Conservation (phyloP, 92 coral and sea anemone genomes). For the Actinernus sp. region DNA sequence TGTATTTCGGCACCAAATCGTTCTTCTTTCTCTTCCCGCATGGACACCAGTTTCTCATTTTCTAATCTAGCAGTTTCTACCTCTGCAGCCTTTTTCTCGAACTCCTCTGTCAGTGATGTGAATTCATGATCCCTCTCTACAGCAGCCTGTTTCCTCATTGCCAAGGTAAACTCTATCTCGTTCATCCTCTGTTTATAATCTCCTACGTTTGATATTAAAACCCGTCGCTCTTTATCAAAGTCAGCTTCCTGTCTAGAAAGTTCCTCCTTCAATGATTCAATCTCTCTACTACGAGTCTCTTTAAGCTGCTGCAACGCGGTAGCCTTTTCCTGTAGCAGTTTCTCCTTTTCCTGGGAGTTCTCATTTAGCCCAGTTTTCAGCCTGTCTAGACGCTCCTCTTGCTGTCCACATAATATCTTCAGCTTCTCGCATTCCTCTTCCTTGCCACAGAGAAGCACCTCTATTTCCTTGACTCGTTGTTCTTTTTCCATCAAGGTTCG, state of each 20-base stretch:
- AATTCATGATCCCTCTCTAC: constrained; percentile 17
- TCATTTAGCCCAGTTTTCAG: constrained; percentile 11
- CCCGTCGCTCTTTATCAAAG: background rate
- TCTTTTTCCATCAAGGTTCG: constrained; percentile 38
- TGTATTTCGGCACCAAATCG: background rate
- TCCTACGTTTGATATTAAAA: constrained; percentile 2
- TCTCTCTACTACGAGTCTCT: constrained; percentile 12
- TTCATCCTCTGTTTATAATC: constrained; percentile 9
- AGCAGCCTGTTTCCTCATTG: constrained; percentile 8
- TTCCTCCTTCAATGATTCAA: constrained; percentile 14
- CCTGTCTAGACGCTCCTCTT: constrained; percentile 5
- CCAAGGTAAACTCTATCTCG: background rate
- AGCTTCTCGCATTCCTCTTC: constrained; percentile 16
- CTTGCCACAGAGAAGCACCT: constrained; percentile 10
- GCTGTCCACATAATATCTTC: background rate
- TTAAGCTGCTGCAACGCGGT: constrained; percentile 6
- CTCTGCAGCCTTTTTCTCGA: constrained; percentile 8
- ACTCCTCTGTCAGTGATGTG: constrained; percentile 2
- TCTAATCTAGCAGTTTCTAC: constrained; percentile 7
- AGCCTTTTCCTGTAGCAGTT: constrained; percentile 10
- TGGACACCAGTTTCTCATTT: constrained; percentile 1
- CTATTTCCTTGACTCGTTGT: constrained; percentile 20
- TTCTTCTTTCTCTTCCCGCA: background rate
- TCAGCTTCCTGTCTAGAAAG: constrained; percentile 17
- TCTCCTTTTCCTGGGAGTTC: constrained; percentile 13